Conservation (phyloP, 2,797 vertebrate species). For the Helarctos malayanus region DNA sequence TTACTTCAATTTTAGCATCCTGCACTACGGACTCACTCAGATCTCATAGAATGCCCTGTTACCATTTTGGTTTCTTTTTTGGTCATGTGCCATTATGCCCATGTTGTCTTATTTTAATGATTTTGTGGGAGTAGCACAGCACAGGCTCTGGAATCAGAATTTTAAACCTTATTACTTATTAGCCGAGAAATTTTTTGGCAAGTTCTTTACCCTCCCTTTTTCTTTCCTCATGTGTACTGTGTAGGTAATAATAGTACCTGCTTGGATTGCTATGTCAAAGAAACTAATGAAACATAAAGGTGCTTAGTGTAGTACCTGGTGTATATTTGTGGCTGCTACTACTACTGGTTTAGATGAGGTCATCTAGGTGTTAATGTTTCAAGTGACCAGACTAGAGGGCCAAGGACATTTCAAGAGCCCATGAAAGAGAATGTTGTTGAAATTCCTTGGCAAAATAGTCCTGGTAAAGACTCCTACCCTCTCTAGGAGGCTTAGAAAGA, state of each 20-base stretch:
- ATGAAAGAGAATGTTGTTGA: background rate
- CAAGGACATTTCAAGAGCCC: background rate
- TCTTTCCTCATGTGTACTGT: background rate
- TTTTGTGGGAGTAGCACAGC: background rate
- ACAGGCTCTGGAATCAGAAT: background rate
- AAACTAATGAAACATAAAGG: background rate
- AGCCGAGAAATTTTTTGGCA: background rate
- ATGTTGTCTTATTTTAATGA: background rate
- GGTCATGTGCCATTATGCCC: background rate
- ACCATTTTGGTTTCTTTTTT: background rate
- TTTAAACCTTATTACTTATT: slow-evolving; percentile 4
- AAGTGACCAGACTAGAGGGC: background rate
- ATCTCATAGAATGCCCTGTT: background rate
- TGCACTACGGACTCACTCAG: background rate
- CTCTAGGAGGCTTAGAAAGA: background rate
- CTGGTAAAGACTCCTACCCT: background rate
- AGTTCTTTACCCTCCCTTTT: background rate
- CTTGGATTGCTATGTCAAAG: background rate
- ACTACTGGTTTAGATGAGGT: background rate
- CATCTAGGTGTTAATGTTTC: background rate
- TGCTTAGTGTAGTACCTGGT: background rate
- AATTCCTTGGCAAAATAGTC: background rate
- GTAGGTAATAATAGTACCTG: background rate
- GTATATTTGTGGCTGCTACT: background rate
- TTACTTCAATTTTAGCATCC: background rate